These are phyloP conservation scores for Resseliella maxima DNA, from an alignment of 2,888 invertebrate genomes.

Conservation along the genomic window DNA sequence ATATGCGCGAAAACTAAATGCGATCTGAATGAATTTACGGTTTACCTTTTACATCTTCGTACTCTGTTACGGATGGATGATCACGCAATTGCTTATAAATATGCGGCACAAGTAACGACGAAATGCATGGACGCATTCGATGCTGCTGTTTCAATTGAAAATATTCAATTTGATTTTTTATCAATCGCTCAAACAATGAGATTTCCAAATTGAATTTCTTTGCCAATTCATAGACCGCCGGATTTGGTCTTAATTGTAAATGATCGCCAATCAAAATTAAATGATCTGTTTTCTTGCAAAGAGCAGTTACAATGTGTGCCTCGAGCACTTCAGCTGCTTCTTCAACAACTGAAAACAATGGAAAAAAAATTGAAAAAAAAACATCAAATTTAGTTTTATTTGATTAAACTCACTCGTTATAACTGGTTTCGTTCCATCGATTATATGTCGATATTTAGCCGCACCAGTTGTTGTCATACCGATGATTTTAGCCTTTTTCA, in stretches of 20 bases:
- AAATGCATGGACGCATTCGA: conserved; percentile 75
- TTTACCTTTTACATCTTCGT: conserved; percentile 70
- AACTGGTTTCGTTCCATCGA: conserved; percentile 70
- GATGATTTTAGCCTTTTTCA: conserved; percentile 70
- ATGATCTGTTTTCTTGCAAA: conserved; percentile 77
- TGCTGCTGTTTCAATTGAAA: conserved; percentile 73
- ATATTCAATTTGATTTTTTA: conserved; percentile 73
- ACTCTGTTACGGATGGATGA: conserved; percentile 70
- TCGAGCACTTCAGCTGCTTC: conserved; percentile 87
- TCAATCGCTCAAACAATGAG: conserved; percentile 81
- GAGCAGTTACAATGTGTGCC: conserved; percentile 77
- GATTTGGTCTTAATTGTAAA: conserved; percentile 77
- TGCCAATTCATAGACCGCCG: conserved; percentile 75
- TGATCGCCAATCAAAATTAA: conserved; percentile 85
- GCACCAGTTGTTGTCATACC: conserved; percentile 80
- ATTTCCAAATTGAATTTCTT: conserved; percentile 75
- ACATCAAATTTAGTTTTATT: background rate
- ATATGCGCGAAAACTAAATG: background rate
- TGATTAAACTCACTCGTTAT: conserved; percentile 68
- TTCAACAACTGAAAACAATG: conserved; percentile 72
- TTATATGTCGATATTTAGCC: conserved; percentile 71
- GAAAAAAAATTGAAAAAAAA: background rate
- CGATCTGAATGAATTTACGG: background rate
- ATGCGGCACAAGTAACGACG: conserved; percentile 70
- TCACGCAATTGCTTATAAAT: conserved; percentile 74